Evolutionary conservation across 1,140 invertebrate genomes (phyloP).

Genomic region (Arion vulgaris): DNA sequence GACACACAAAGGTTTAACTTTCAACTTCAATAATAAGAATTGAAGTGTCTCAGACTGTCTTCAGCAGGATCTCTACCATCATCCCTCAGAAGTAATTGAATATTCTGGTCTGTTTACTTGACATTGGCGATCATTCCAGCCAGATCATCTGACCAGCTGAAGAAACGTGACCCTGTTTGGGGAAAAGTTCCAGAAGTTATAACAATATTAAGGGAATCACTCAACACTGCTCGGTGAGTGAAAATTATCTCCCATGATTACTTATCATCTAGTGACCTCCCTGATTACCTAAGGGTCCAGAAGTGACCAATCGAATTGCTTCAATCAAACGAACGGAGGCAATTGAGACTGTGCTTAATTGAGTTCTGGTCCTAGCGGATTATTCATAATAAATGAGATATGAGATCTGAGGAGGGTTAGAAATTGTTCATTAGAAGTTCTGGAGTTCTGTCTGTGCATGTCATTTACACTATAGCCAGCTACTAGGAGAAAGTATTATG

Average conservation of each 20-base stretch:
- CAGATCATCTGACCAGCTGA: not conserved
- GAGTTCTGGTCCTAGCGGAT: not conserved
- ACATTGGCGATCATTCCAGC: not conserved
- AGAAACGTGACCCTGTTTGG: not conserved
- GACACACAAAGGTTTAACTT: too few species aligned
- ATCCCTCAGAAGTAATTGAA: not conserved
- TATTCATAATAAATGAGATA: constrained; percentile 16
- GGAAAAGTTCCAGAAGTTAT: not conserved
- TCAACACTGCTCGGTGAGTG: not conserved
- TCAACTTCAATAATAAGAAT: too few species aligned
- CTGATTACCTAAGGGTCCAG: constrained; percentile 1
- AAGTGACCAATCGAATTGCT: constrained; percentile 12
- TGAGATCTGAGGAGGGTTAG: not conserved
- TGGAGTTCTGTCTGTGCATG: not conserved
- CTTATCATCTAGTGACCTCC: constrained; percentile 9
- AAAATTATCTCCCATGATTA: not conserved
- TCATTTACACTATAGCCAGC: not conserved
- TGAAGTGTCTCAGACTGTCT: too few species aligned
- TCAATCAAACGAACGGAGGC: not conserved
- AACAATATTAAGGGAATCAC: constrained; percentile 1
- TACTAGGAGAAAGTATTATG: not conserved
- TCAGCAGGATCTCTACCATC: not conserved
- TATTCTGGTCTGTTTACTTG: not conserved
- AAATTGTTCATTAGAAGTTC: not conserved
- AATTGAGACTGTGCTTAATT: not conserved